These are phyloP conservation scores for Dicranocentrus wangi DNA, from an alignment of 2,888 invertebrate species.

Conservation along the genomic window DNA sequence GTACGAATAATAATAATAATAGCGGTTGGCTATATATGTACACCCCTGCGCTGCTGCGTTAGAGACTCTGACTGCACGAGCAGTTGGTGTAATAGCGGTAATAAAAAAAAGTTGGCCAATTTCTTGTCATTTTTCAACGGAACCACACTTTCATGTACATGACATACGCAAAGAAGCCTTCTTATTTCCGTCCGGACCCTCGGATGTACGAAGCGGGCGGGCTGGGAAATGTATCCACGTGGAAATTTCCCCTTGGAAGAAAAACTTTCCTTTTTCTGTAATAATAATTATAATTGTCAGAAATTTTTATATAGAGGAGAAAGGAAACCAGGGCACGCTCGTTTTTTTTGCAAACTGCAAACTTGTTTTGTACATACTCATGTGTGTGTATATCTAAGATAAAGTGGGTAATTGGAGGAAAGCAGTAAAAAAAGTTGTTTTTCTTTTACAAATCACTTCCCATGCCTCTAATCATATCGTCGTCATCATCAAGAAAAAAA, in stretches of 20 bases:
- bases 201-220: background rate
- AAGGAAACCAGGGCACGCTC: background rate
- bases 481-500: conserved; percentile 14
- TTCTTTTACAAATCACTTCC: conserved; percentile 25
- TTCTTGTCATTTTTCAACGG: conserved; percentile 24
- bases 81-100: conserved; percentile 27
- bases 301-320: conserved; percentile 26
- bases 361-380: background rate
- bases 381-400: background rate
- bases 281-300: conserved; percentile 55
- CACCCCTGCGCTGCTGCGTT: background rate
- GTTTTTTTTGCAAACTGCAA: background rate
- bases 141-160: background rate
- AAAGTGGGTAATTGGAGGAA: conserved; percentile 32
- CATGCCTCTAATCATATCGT: background rate
- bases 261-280: conserved; percentile 20
- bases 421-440: conserved; percentile 26
- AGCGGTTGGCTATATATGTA: background rate
- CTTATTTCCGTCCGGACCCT: background rate
- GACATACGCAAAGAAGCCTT: background rate
- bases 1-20: conserved; percentile 23
- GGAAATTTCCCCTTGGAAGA: conserved; percentile 36
- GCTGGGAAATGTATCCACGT: conserved; percentile 7
- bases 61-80: background rate
- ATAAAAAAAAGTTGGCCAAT: conserved; percentile 57